A percentile compares a stretch with the other conserved stretches of the same genome.
These are phyloP conservation scores for Drosophila yakuba DNA, from an alignment of 1,140 invertebrate species.

Conservation along the genomic window DNA sequence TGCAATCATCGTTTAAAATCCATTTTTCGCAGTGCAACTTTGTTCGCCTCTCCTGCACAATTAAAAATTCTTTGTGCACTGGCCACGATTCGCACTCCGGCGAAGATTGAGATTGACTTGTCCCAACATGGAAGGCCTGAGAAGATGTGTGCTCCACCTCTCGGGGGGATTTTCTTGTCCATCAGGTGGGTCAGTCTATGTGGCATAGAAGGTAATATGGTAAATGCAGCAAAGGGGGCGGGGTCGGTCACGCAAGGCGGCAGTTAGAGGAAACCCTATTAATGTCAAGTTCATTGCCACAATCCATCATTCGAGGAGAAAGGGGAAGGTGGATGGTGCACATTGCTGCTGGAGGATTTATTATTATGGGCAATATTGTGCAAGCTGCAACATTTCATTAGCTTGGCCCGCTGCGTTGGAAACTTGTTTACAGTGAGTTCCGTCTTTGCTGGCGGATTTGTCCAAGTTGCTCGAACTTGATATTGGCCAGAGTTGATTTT, in stretches of 20 bases:
- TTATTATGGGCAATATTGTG: slow-evolving; percentile 31
- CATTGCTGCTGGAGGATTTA: slow-evolving; percentile 16
- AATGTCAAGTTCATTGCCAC: slow-evolving; percentile 84
- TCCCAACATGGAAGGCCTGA: slow-evolving; percentile 23
- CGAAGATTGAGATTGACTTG: slow-evolving; percentile 37
- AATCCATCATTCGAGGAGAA: slow-evolving; percentile 37
- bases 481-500: not conserved
- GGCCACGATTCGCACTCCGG: slow-evolving; percentile 20
- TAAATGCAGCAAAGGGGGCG: slow-evolving; percentile 6
- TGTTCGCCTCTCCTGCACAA: slow-evolving; percentile 13
- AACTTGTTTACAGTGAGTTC: slow-evolving; percentile 30
- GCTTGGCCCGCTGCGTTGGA: slow-evolving; percentile 1
- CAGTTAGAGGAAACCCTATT: slow-evolving; percentile 69
- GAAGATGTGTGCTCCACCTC: slow-evolving; percentile 32
- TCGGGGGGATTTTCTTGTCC: not conserved
- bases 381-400: slow-evolving; percentile 35
- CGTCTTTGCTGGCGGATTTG: slow-evolving; percentile 20
- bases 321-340: not conserved
- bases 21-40: not conserved
- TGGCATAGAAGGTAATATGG: not conserved
- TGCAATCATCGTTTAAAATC: no score
- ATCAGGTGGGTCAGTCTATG: slow-evolving; percentile 12
- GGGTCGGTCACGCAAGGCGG: slow-evolving; percentile 50
- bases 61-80: slow-evolving; percentile 44
- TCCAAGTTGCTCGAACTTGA: slow-evolving; percentile 6